A percentile compares a stretch with the other conserved stretches of the same genome.
phyloP scores from a whole-genome alignment of 92 coral and sea anemone genomes.

The Paragorgia papillata region DNA sequence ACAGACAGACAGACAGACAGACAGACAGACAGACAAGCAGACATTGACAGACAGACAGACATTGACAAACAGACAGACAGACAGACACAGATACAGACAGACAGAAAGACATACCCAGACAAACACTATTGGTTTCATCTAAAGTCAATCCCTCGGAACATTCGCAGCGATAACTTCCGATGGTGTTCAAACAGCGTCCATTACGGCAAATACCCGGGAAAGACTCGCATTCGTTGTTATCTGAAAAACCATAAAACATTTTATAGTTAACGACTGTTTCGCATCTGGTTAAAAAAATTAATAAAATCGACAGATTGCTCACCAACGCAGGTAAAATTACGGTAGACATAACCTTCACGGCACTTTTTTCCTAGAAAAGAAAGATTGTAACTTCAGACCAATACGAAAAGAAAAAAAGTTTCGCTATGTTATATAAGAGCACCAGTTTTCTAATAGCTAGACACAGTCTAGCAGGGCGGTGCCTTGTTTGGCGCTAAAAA shows the following conservation, averaged over 20 bases:
- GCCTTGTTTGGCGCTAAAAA: too few relatives aligned
- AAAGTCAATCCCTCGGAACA: conserved; percentile 88
- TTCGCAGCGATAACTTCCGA: conserved; percentile 82
- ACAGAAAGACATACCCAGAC: conserved; percentile 76
- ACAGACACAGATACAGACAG: too few relatives aligned
- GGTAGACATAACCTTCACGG: conserved; percentile 2
- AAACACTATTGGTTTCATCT: conserved; percentile 66
- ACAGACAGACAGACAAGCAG: too few relatives aligned
- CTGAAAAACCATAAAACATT: conserved; percentile 37
- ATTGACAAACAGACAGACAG: too few relatives aligned
- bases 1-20: neutral
- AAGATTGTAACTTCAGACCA: neutral
- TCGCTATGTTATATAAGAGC: neutral
- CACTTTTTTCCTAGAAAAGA: conserved; percentile 7
- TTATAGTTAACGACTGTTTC: neutral
- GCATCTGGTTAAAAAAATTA: too few relatives aligned
- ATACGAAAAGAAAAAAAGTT: neutral
- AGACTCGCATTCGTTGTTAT: conserved; percentile 78
- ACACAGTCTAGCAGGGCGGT: too few relatives aligned
- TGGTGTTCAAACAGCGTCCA: conserved; percentile 86
- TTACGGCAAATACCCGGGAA: conserved; percentile 83
- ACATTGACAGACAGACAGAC: too few relatives aligned
- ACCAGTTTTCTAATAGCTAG: too few relatives aligned
- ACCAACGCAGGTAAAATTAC: conserved; percentile 40
- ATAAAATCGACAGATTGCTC: neutral